Base-by-base conservation (phyloP, 2,888 invertebrate species). In the Hofmannophila pseudospretella region DNA sequence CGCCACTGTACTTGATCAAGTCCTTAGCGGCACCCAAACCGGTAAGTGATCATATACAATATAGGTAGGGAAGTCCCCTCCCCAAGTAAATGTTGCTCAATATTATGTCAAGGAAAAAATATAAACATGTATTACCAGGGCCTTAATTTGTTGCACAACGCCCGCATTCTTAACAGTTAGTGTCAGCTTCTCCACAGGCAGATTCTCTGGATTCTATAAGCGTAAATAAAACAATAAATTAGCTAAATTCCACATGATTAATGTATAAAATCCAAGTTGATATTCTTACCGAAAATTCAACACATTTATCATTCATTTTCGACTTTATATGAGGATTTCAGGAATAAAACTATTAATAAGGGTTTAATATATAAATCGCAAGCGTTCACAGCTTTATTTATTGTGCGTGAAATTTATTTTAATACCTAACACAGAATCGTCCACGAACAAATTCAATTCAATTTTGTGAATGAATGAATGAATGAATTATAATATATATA, bases 161-260 rank as follows among this genome's bases (percentile, higher is more conserved):
- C 92, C 92, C 43, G 87, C 80, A 42, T 84, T 82, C 14, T 70
- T 69, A 2, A 89, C 63, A 9, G 59, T 51, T 34, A 90, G 49
- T 9, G 67, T 73, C 35, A 89, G 49, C 32, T 75, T 69, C 52
- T 89, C 90, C 32, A 90, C 77, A 1, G 91, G 89, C 45, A 89
- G 73, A 52, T 88, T 88, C 28, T 88, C 76, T 12, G 89, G 88
- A 62, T 91, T 91, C 91, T 91, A 63, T 31, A 33, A 23, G 23
- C 37, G 8, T 27, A 34, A 27, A 19, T 13, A 27, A 16, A 30
- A 11, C 3, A 10, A 16, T 28, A 11, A 38, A 34, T 28, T 22
- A 7, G 25, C 37, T 28, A 25, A 16, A 16, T 16, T 16, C 16
- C 5, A 16, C 16, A 4, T 16, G 5, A 16, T 4, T 4, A 16